Conservation (phyloP, 2,113 vertebrate species). For the Oryzias woworae region DNA sequence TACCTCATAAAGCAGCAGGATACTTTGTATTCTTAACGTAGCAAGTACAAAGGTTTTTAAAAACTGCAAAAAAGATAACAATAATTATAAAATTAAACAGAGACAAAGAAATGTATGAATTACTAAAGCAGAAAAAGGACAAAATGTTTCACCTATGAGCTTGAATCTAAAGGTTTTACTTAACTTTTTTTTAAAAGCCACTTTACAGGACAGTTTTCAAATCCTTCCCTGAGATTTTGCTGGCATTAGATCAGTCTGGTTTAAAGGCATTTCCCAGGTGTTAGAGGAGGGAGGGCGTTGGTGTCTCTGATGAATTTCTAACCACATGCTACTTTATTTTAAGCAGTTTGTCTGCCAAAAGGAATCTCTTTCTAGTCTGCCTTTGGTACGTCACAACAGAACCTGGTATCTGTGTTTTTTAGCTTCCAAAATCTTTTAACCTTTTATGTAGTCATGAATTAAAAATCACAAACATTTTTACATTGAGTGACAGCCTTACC, state of each 20-base stretch:
- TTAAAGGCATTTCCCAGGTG: slow-evolving; percentile 43
- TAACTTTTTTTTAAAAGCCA: slow-evolving; percentile 3
- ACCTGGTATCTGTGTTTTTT: slow-evolving; percentile 11
- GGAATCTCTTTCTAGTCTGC: slow-evolving; percentile 39
- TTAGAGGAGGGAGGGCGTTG: background rate
- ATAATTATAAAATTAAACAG: slow-evolving; percentile 1
- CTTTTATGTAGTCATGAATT: background rate
- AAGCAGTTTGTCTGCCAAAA: slow-evolving; percentile 42
- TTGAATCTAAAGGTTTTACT: too few relatives aligned
- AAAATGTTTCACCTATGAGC: background rate
- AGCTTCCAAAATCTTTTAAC: background rate
- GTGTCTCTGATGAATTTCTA: slow-evolving; percentile 27
- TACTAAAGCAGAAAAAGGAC: background rate
- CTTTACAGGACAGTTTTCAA: slow-evolving; percentile 32
- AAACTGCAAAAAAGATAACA: background rate
- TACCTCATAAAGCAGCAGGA: too few relatives aligned
- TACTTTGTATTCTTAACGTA: too few relatives aligned
- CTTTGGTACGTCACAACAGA: slow-evolving; percentile 6
- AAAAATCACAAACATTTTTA: background rate
- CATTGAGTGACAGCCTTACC: background rate
- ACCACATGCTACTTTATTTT: slow-evolving; percentile 48
- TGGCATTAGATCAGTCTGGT: slow-evolving; percentile 40
- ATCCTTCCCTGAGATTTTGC: slow-evolving; percentile 36
- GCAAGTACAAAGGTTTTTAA: background rate
- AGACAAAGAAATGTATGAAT: background rate